phyloP scores from a whole-genome alignment of 2,113 vertebrate genomes.

The Globicephala melas region DNA sequence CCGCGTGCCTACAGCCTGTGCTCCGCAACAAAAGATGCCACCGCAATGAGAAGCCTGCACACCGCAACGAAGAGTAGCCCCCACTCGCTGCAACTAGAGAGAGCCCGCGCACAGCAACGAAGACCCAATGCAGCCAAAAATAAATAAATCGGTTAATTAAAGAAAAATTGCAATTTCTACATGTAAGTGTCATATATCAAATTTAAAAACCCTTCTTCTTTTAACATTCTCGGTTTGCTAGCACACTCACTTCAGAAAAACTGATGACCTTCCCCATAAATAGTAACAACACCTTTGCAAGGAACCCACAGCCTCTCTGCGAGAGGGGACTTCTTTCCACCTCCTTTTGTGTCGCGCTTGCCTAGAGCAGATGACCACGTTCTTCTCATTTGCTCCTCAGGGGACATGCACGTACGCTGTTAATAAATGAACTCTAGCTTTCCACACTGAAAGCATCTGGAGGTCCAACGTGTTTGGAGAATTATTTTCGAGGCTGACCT shows the following conservation, averaged over 20 bases:
- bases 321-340: accelerated
- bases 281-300: neutral
- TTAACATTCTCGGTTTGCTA: neutral
- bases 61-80: too few species aligned
- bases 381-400: neutral
- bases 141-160: too few species aligned
- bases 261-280: accelerated
- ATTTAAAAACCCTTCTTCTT: neutral
- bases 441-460: neutral
- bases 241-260: neutral
- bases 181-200: accelerated
- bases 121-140: too few species aligned
- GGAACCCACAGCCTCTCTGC: neutral
- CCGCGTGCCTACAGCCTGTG: accelerated
- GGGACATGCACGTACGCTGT: neutral
- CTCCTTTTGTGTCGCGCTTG: too few species aligned
- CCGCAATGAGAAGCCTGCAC: too few species aligned
- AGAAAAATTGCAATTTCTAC: neutral
- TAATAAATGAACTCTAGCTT: too few species aligned
- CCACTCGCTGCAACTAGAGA: too few species aligned
- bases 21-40: too few species aligned
- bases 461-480: neutral
- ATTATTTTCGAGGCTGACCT: neutral
- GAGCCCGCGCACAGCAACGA: accelerated
- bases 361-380: accelerated